Evolutionary conservation across 2,797 vertebrate genomes (phyloP), one percentile per base, ranked within the genome.

Genomic region (Anguilla marmorata): DNA sequence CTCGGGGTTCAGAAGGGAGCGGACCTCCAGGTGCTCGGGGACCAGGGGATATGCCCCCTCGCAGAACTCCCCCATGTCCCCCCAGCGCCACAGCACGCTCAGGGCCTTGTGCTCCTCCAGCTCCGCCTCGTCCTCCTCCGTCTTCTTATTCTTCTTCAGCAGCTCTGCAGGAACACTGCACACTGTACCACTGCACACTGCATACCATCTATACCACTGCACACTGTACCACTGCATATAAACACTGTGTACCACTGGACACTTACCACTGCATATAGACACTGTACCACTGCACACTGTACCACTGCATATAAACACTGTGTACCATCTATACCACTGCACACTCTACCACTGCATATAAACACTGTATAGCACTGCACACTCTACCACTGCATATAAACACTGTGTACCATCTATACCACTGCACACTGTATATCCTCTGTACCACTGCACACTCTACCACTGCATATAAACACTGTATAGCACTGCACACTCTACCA

Each of bases 21-120:
- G 94, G 33, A 96, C 94, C 93, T 99, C 98, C 88, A 99, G 96
- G 0, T 99, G 98, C 86, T 99, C 98, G 0, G 97, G 97, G 4
- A 99, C 97, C 89, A 99, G 94, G 85, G 94, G 93, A 84, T 95
- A 87, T 0, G 97, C 97, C 0, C 95, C 95, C 1, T 95, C 94
- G 85, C 94, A 87, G 91, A 97, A 96, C 94, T 96, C 96, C 0
- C 95, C 97, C 97, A 98, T 98, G 92, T 99, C 97, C 0, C 93
- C 95, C 98, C 98, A 99, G 84, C 94, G 96, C 7, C 93, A 95
- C 84, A 99, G 95, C 88, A 99, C 97, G 0, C 95, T 95, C 90
- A 99, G 92, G 72, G 98, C 98, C 76, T 96, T 95, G 30, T 97
- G 97, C 88, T 99, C 97, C 88, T 98, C 97, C 88, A 95, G 90